Percentiles rank a stretch among this genome's conserved stretches.
These are phyloP conservation scores for Melinaea menophilus DNA, from an alignment of 2,888 invertebrate species.

Conservation along the genomic window DNA sequence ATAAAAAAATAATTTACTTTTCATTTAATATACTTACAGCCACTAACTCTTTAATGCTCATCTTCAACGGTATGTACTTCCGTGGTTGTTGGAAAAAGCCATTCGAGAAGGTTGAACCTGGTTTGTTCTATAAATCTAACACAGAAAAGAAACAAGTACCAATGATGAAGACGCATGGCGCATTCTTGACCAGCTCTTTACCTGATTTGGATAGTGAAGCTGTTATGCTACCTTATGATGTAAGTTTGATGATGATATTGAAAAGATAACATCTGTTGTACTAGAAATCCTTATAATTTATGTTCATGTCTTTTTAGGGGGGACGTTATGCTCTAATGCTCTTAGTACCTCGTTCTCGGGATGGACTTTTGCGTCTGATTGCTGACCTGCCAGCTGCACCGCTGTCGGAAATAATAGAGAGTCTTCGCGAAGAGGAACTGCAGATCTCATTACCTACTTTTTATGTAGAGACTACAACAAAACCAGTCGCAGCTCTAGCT, in stretches of 20 bases:
- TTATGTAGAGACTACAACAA: slow-evolving; percentile 80
- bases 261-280: background rate
- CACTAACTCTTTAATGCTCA: slow-evolving; percentile 79
- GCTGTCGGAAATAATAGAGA: slow-evolving; percentile 64
- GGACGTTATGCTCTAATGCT: slow-evolving; percentile 78
- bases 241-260: slow-evolving; percentile 50
- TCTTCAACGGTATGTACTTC: slow-evolving; percentile 88
- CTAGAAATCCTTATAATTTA: background rate
- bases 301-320: slow-evolving; percentile 60
- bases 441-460: slow-evolving; percentile 79
- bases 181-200: slow-evolving; percentile 79
- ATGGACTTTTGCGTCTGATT: slow-evolving; percentile 76
- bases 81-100: slow-evolving; percentile 86
- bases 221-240: slow-evolving; percentile 86
- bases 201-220: slow-evolving; percentile 82
- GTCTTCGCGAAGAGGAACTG: slow-evolving; percentile 63
- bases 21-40: slow-evolving; percentile 41
- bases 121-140: slow-evolving; percentile 81
- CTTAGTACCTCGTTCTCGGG: slow-evolving; percentile 76
- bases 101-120: slow-evolving; percentile 76
- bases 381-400: slow-evolving; percentile 73
- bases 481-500: slow-evolving; percentile 78
- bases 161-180: slow-evolving; percentile 83
- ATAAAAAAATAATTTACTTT: background rate
- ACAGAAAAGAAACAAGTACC: slow-evolving; percentile 78